Evolutionary conservation across 2,113 vertebrate species (phyloP).

Genomic region (Alethe diademata): DNA sequence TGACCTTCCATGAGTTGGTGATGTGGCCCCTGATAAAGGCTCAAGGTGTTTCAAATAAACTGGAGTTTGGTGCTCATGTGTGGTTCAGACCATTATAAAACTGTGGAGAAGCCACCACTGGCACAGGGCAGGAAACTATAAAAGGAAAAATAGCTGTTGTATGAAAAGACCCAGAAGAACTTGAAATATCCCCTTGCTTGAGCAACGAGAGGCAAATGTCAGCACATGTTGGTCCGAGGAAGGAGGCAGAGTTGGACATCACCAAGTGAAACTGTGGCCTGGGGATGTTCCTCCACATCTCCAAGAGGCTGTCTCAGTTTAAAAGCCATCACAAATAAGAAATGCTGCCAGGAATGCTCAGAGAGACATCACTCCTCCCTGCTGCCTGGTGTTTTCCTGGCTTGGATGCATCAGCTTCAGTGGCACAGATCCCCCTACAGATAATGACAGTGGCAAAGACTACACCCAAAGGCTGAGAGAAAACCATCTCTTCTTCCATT

Average conservation of each 20-base stretch:
- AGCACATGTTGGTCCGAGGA: accelerated
- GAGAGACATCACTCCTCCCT: not conserved
- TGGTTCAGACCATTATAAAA: not conserved
- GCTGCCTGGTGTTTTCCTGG: not conserved
- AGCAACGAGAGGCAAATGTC: not conserved
- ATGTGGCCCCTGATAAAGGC: not conserved
- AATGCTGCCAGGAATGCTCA: not conserved
- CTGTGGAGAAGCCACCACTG: not conserved
- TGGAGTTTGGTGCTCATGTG: accelerated
- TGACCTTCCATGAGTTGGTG: not conserved
- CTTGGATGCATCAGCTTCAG: not conserved
- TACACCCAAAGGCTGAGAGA: not conserved
- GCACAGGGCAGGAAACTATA: not conserved
- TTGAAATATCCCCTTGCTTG: not conserved
- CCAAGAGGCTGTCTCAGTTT: not conserved
- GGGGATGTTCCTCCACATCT: not conserved
- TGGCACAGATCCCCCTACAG: not conserved
- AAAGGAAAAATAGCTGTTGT: not conserved
- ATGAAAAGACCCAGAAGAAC: not conserved
- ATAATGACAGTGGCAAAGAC: not conserved
- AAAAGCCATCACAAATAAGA: not conserved
- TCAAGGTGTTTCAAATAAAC: not conserved
- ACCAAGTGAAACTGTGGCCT: not conserved
- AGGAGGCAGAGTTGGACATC: not conserved
- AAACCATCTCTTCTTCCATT: not conserved